Percentiles rank a stretch among this genome's conserved stretches.
Conservation (phyloP, 2,113 vertebrate genomes). For the Onychostruthus taczanowskii region DNA sequence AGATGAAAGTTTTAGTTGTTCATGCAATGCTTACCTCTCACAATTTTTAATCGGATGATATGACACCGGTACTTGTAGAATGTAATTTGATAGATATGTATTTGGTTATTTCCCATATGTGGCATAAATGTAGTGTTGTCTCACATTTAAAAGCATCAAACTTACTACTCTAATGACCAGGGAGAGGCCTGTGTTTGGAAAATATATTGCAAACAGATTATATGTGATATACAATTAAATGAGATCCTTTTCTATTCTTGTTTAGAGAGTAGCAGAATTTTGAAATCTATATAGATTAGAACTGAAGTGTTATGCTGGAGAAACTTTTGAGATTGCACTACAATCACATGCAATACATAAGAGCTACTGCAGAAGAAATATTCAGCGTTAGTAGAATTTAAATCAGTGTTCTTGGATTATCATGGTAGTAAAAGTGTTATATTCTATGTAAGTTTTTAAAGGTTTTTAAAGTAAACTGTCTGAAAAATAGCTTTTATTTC, state of each 20-base stretch:
- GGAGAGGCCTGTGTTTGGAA: neutral
- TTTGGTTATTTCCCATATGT: neutral
- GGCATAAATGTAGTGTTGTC: neutral
- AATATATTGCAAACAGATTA: neutral
- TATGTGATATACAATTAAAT: neutral
- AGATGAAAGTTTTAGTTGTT: neutral
- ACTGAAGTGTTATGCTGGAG: neutral
- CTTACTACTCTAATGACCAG: accelerated
- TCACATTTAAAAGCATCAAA: neutral
- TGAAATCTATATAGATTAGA: neutral
- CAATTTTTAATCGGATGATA: neutral
- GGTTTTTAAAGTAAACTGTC: neutral
- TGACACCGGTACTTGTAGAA: neutral
- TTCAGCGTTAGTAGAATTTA: neutral
- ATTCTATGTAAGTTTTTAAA: neutral
- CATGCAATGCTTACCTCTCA: neutral
- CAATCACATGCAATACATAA: neutral
- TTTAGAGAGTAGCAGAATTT: neutral
- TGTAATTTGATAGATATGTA: neutral
- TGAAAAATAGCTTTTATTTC: neutral
- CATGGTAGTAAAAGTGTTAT: neutral
- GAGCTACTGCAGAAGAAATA: neutral
- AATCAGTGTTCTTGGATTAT: neutral
- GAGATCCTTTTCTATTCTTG: neutral
- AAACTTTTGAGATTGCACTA: neutral